These are phyloP conservation scores for Scolopax rusticola DNA, from an alignment of 2,797 vertebrate genomes.

Conservation along the genomic window DNA sequence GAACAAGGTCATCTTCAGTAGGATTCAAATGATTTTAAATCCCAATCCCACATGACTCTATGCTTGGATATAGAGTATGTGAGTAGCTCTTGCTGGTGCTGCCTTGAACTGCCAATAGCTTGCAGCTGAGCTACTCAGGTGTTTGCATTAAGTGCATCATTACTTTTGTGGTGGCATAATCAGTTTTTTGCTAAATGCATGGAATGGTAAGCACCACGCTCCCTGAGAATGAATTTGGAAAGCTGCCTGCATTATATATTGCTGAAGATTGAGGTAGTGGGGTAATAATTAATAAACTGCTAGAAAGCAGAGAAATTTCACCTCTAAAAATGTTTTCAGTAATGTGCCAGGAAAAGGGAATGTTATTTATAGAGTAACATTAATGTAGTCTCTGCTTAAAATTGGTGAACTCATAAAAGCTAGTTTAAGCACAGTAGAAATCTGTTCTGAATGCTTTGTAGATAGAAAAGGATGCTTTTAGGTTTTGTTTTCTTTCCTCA, in stretches of 20 bases:
- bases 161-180: background rate
- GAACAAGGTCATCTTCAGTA: background rate
- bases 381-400: background rate
- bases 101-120: background rate
- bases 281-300: slow-evolving; percentile 64
- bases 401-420: background rate
- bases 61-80: background rate
- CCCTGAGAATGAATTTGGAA: slow-evolving; percentile 38
- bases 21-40: background rate
- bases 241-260: background rate
- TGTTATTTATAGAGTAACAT: background rate
- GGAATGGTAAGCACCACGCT: background rate
- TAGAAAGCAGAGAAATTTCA: slow-evolving; percentile 25
- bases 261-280: background rate
- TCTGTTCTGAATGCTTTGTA: background rate
- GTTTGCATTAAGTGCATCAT: background rate
- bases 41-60: background rate
- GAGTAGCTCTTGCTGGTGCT: background rate
- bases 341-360: background rate
- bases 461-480: background rate
- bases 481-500: background rate
- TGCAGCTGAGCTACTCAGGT: background rate
- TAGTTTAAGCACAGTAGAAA: background rate
- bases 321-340: background rate
- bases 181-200: background rate